A percentile compares a stretch with the other conserved stretches of the same genome.
Conservation (phyloP, 2,797 vertebrate genomes). For the Galago senegalensis region DNA sequence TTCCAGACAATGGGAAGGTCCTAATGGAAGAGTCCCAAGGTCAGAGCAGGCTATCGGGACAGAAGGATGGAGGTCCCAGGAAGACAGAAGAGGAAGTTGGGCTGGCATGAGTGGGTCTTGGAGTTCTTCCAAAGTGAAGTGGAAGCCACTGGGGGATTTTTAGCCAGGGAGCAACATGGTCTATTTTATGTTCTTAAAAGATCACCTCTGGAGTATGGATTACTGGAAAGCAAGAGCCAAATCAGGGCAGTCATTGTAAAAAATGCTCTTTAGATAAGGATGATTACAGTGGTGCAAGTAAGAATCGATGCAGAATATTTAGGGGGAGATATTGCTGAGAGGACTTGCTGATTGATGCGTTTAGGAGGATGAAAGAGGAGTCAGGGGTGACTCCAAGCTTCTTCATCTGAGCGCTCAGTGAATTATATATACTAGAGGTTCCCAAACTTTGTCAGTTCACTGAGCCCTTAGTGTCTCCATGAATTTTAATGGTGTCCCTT, state of each 20-base stretch:
- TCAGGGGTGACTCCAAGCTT: not conserved
- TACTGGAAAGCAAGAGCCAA: not conserved
- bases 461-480: not conserved
- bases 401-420: not conserved
- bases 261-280: not conserved
- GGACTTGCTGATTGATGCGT: not conserved
- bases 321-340: not conserved
- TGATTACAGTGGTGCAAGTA: not conserved
- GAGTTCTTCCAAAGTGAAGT: not conserved
- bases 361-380: not conserved
- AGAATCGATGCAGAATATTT: not conserved
- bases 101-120: accelerated
- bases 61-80: not conserved
- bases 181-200: not conserved
- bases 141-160: not conserved
- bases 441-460: not conserved
- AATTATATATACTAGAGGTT: not conserved
- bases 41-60: not conserved
- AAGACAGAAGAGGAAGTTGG: not conserved
- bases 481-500: not conserved
- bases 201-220: not conserved
- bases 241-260: not conserved
- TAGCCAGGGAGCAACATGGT: not conserved
- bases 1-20: not conserved
- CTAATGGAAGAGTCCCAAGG: not conserved